Percentiles rank a stretch among this genome's conserved stretches.
phyloP scores from a whole-genome alignment of 1,140 invertebrate species.

The Notospermus geniculatus region DNA sequence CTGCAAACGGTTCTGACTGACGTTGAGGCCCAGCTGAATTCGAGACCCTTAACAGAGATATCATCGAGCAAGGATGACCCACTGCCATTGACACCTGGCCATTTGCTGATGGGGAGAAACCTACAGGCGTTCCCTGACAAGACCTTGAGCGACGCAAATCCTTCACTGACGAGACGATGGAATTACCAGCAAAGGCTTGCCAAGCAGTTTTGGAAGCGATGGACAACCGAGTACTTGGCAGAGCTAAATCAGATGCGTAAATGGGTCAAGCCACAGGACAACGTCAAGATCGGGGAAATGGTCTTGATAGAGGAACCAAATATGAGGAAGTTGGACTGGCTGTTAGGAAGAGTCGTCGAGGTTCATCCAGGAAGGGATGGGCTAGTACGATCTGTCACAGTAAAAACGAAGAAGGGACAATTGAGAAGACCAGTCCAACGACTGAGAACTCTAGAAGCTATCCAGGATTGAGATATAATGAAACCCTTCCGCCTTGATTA shows the following conservation, averaged over 20 bases:
- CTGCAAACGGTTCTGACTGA: background rate
- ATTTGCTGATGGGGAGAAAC: background rate
- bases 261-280: background rate
- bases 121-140: background rate
- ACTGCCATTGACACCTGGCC: background rate
- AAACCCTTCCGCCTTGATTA: too few relatives aligned
- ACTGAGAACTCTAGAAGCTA: too few relatives aligned
- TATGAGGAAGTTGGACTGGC: background rate
- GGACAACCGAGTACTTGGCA: constrained; percentile 2
- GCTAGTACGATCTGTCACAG: background rate
- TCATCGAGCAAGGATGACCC: background rate
- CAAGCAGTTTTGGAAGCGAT: background rate
- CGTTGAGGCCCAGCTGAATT: background rate
- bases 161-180: background rate
- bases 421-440: too few relatives aligned
- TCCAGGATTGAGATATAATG: too few relatives aligned
- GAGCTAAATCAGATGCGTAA: background rate
- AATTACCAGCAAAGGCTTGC: background rate
- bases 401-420: background rate
- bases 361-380: background rate
- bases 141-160: background rate
- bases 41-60: background rate
- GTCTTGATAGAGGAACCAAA: background rate
- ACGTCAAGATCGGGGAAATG: background rate
- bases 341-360: background rate